These are phyloP conservation scores for Ornithoptera priamus DNA, from an alignment of 2,888 invertebrate species.

Conservation along the genomic window DNA sequence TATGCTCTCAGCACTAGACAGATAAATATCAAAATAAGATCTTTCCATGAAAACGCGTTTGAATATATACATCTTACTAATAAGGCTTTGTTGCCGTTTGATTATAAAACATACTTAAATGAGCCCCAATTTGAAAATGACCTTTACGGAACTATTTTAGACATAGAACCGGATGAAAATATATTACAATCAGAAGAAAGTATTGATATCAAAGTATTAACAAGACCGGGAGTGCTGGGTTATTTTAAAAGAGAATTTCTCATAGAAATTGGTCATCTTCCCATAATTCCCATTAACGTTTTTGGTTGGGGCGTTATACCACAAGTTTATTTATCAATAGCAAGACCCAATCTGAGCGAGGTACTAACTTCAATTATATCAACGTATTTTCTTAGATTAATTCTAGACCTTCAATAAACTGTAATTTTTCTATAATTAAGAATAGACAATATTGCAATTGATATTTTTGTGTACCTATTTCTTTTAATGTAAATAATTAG, in stretches of 20 bases:
- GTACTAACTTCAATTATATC: constrained; percentile 41
- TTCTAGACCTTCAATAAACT: not conserved
- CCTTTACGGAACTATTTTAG: constrained; percentile 66
- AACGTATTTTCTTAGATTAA: not conserved
- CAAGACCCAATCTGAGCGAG: constrained; percentile 56
- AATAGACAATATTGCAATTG: no score
- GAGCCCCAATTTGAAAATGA: constrained; percentile 55
- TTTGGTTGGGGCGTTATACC: constrained; percentile 80
- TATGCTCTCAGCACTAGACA: constrained; percentile 69
- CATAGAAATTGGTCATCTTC: constrained; percentile 78
- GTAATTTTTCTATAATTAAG: no score
- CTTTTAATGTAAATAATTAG: no score
- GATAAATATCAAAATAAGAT: constrained; percentile 69
- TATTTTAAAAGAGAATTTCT: constrained; percentile 70
- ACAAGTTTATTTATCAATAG: constrained; percentile 77
- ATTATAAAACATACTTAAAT: constrained; percentile 63
- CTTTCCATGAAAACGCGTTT: constrained; percentile 63
- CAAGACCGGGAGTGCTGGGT: constrained; percentile 78
- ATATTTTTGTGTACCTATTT: no score
- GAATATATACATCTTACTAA: constrained; percentile 69
- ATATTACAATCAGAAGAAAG: constrained; percentile 61
- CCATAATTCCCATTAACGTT: constrained; percentile 75
- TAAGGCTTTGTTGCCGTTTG: constrained; percentile 68
- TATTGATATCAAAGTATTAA: constrained; percentile 64
- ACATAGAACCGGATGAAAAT: constrained; percentile 66